phyloP scores from a whole-genome alignment of 2,888 invertebrate species.

The Nephrocerus scutellatus region DNA sequence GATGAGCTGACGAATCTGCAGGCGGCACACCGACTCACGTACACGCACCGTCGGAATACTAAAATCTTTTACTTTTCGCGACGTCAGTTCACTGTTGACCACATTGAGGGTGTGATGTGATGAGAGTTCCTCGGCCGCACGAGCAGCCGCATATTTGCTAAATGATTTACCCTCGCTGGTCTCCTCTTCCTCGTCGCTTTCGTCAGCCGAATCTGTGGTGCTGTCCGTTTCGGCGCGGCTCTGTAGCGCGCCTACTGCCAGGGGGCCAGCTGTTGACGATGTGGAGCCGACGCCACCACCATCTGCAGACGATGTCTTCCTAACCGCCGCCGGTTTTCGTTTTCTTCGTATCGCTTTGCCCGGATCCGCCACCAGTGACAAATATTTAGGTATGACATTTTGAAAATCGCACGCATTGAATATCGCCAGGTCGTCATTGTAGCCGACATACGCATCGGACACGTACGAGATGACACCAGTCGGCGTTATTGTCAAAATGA shows the following conservation, averaged over 20 bases:
- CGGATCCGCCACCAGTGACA: constrained; percentile 42
- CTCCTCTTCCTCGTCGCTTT: constrained; percentile 26
- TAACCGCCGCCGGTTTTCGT: constrained; percentile 16
- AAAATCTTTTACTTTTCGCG: constrained; percentile 35
- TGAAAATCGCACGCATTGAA: constrained; percentile 42
- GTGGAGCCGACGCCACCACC: constrained; percentile 5
- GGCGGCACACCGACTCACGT: constrained; percentile 37
- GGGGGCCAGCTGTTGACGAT: no score
- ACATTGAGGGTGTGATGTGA: constrained; percentile 37
- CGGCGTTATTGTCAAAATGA: constrained; percentile 42
- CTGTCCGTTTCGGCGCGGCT: constrained; percentile 28
- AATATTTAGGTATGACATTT: constrained; percentile 40
- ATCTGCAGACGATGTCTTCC: not conserved
- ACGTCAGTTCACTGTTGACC: constrained; percentile 37
- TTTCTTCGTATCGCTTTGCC: constrained; percentile 38
- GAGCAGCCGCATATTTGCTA: constrained; percentile 32
- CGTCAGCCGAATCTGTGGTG: constrained; percentile 36
- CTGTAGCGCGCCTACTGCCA: no score
- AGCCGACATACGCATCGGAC: constrained; percentile 42
- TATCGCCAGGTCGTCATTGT: constrained; percentile 42
- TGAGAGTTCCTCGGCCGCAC: constrained; percentile 31
- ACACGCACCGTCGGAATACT: constrained; percentile 40
- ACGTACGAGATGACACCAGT: constrained; percentile 44
- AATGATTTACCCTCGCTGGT: constrained; percentile 22
- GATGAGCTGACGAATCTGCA: constrained; percentile 39